Percentiles rank a stretch among this genome's conserved stretches.
Evolutionary conservation across 2,113 vertebrate species (phyloP).

Genomic region (Phylloscopus trochiloides): DNA sequence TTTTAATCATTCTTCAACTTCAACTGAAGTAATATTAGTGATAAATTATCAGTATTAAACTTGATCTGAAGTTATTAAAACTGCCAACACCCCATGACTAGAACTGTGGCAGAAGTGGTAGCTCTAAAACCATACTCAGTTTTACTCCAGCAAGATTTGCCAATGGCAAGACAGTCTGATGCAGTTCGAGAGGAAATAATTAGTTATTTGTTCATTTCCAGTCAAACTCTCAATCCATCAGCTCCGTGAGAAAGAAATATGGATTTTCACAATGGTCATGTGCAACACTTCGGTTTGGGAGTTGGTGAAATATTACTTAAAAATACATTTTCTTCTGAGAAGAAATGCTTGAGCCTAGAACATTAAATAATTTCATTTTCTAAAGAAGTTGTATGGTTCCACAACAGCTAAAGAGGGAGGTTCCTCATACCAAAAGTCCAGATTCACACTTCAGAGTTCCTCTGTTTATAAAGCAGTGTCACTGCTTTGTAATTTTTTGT

Average conservation of each 20-base stretch:
- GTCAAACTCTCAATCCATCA: not conserved
- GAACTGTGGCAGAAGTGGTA: not conserved
- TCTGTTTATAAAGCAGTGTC: not conserved
- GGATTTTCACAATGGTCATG: not conserved
- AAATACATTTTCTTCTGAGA: not conserved
- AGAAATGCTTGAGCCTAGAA: not conserved
- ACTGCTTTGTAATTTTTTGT: not conserved
- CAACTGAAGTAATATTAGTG: not conserved
- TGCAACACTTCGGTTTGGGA: not conserved
- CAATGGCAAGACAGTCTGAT: not conserved
- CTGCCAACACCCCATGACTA: no score
- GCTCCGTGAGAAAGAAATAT: not conserved
- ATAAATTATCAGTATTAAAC: not conserved
- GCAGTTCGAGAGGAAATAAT: not conserved
- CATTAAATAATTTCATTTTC: not conserved
- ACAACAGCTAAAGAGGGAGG: not conserved
- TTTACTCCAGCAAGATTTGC: not conserved
- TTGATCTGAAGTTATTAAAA: not conserved
- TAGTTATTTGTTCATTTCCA: not conserved
- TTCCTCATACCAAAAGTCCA: not conserved
- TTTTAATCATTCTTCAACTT: not conserved
- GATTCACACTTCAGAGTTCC: not conserved
- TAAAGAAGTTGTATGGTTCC: not conserved
- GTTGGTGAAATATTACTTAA: not conserved
- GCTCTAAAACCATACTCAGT: accelerated